Percentiles rank a stretch among this genome's conserved stretches.
These are phyloP conservation scores for Probosciger aterrimus DNA, from an alignment of 2,113 vertebrate genomes.

Conservation along the genomic window DNA sequence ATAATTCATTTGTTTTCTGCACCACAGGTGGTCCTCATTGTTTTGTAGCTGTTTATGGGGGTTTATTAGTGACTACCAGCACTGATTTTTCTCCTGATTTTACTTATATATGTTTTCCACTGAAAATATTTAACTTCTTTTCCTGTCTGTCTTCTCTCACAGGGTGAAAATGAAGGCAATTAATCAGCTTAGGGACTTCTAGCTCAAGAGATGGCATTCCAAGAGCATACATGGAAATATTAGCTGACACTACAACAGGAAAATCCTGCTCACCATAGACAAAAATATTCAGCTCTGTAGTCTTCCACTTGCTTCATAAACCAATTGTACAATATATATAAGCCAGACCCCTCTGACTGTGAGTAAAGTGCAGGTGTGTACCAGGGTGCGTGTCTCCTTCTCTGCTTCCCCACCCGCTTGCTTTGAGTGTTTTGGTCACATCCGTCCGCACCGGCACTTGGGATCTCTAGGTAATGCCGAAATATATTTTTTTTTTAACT, in stretches of 20 bases:
- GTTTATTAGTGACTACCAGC: not conserved
- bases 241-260: slow-evolving; percentile 26
- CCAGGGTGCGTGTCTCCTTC: not conserved
- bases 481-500: slow-evolving; percentile 25
- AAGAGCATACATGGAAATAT: slow-evolving; percentile 26
- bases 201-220: slow-evolving; percentile 1
- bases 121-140: not conserved
- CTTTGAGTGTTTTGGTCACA: not conserved
- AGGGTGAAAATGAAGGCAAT: slow-evolving; percentile 63
- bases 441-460: not conserved
- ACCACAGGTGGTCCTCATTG: not conserved
- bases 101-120: not conserved
- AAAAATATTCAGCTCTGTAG: slow-evolving; percentile 18
- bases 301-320: slow-evolving; percentile 18
- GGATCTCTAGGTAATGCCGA: slow-evolving; percentile 13
- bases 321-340: not conserved
- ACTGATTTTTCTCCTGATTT: not conserved
- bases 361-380: not conserved
- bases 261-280: not conserved
- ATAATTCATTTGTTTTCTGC: not conserved
- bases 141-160: slow-evolving; percentile 11
- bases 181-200: not conserved
- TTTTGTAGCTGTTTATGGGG: not conserved
- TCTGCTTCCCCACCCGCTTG: not conserved
- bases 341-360: not conserved